Evolutionary conservation across 35 echinoderm and acorn worm species (phyloP), one percentile per base, ranked within the genome.

Genomic region (Antedon bifida): DNA sequence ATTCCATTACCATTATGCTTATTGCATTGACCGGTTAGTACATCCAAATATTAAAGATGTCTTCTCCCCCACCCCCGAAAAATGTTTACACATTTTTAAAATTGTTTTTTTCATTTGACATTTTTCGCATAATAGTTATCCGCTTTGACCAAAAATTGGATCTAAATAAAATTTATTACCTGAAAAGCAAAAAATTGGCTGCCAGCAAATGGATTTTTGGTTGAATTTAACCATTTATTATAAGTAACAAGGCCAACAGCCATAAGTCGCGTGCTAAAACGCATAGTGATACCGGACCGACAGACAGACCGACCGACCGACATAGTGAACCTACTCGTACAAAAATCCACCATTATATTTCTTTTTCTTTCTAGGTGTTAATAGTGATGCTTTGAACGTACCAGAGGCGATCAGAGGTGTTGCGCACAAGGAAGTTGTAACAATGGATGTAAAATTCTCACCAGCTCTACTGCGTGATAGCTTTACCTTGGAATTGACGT

Each of bases 401-500:
- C 13, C 75, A 5, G 86, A 83, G 31, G 83, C 86, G 9, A 23
- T 64, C 23, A 82, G 91, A 36, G 87, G 87, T 31, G 87, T 93
- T 26, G 83, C 84, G 30, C 91, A 93, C 81, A 93, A 89, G 36
- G 91, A 93, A 75, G 45, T 36, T 29, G 88, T 93, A 21, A 86
- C 84, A 7, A 39, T 93, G 12, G 34, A 87, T 75, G 91, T 93
- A 0, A 93, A 93, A 75, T 93, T 93, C 74, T 93, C 91, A 0
- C 91, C 91, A 17, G 87, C 91, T 35, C 32, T 93, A 1, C 77
- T 93, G 5, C 73, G 91, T 11, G 30, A 79, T 23, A 79, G 87
- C 42, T 93, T 84, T 44, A 34, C 35, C 3, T 34, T 93, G 0
- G 76, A 89, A 30, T 36, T 93, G 30, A 82, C 80, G 28, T 77